Percentiles rank a stretch among this genome's conserved stretches.
Evolutionary conservation across 2,888 invertebrate species (phyloP).

Genomic region (Ernsta delagoae): DNA sequence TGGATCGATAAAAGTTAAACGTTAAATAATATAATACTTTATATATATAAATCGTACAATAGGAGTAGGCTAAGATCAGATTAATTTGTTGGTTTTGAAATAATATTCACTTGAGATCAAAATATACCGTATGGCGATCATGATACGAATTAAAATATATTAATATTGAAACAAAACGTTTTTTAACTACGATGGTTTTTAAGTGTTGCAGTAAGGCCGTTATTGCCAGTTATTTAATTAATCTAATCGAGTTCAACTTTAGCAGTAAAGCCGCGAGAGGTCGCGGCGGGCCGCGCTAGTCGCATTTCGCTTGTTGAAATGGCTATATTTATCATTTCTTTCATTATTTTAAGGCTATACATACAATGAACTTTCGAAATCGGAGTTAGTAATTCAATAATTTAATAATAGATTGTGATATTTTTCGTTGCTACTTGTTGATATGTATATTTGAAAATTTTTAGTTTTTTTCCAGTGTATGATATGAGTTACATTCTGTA

Average conservation of each 20-base stretch:
- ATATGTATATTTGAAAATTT: too few species aligned
- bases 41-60: too few species aligned
- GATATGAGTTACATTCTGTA: neutral
- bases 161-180: too few species aligned
- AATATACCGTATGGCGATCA: too few species aligned
- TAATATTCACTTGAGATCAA: too few species aligned
- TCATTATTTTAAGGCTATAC: neutral
- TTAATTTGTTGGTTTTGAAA: too few species aligned
- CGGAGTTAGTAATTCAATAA: neutral
- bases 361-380: constrained; percentile 4
- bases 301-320: constrained; percentile 12
- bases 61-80: too few species aligned
- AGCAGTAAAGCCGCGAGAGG: constrained; percentile 13
- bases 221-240: neutral
- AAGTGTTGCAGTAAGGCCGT: neutral
- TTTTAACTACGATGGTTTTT: too few species aligned
- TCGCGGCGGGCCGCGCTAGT: constrained; percentile 10
- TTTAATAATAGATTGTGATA: neutral
- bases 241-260: constrained; percentile 26
- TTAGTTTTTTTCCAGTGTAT: neutral
- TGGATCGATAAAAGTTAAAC: constrained; percentile 41
- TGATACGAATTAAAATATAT: too few species aligned
- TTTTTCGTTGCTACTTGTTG: neutral
- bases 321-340: constrained; percentile 7
- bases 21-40: neutral